Percentiles rank a stretch among this genome's conserved stretches.
These are phyloP conservation scores for Andrena minutula DNA, from an alignment of 2,888 invertebrate genomes.

Conservation along the genomic window DNA sequence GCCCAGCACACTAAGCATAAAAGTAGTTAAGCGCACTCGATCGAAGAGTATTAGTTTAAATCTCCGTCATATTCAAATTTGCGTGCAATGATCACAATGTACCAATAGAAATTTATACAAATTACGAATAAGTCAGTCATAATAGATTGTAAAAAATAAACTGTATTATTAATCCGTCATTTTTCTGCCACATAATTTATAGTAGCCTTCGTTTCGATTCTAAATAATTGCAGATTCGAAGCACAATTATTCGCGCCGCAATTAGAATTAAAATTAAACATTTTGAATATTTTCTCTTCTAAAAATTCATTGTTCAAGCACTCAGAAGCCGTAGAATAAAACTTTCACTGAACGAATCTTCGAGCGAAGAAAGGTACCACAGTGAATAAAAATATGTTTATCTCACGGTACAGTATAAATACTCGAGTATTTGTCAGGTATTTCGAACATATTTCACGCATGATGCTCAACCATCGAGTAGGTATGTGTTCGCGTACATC, in stretches of 20 bases:
- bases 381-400: neutral
- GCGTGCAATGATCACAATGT: neutral
- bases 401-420: slow-evolving; percentile 11
- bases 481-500: neutral
- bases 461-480: slow-evolving; percentile 17
- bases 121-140: neutral
- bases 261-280: neutral
- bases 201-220: neutral
- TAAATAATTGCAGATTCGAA: neutral
- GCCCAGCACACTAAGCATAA: neutral
- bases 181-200: neutral
- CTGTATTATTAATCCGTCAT: no score
- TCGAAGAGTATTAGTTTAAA: neutral
- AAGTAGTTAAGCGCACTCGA: neutral
- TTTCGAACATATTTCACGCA: slow-evolving; percentile 37
- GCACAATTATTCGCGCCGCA: neutral
- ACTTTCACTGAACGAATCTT: neutral
- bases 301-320: neutral
- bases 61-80: neutral
- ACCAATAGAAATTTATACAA: neutral
- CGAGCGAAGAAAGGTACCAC: neutral
- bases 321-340: neutral
- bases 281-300: neutral
- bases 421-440: slow-evolving; percentile 70
- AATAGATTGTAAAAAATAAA: no score